Evolutionary conservation across 1,140 invertebrate genomes (phyloP), one percentile per base, ranked within the genome.

Genomic region (Plodia interpunctella): DNA sequence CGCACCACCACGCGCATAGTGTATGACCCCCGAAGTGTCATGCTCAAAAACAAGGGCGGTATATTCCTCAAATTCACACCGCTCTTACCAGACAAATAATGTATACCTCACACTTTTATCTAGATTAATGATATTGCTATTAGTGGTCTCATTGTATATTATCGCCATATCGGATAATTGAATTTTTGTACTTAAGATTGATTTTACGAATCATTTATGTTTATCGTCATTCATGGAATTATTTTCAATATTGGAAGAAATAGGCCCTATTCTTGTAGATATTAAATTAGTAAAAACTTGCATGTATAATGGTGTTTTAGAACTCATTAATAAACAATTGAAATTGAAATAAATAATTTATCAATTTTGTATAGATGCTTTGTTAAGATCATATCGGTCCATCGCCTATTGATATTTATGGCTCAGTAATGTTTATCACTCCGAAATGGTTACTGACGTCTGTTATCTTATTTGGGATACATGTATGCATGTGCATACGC

Each of bases 1-100:
- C 70, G 65, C 18, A 89, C 87, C 4, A 80, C 86, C 1, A 57
- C 84, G 0, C 65, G 13, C 0, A 85, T 89, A 17, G 56, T 82
- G 4, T 89, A 88, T 58, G 84, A 89, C 56, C 70, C 87, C 0
- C 61, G 87, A 32, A 89, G 87, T 52, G 80, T 89, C 0, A 86
- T 89, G 82, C 70, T 89, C 9, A 89, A 88, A 63, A 89, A 87
- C 66, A 86, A 84, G 63, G 87, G 82, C 15, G 76, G 83, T 32
- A 87, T 89, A 62, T 87, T 78, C 76, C 69, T 89, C n/a, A 71
- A 64, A 57, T 85, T 87, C 68, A 79, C 59, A 57, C 57, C 60
- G 19, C 32, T 54, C 5, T 18, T 19, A 20, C 17, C 54, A 38
- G 35, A 55, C 8, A 18, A 55, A 20, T 44, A 44, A 44, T 35